These are phyloP conservation scores for Idaea aversata DNA, from an alignment of 2,888 invertebrate genomes.

Conservation along the genomic window DNA sequence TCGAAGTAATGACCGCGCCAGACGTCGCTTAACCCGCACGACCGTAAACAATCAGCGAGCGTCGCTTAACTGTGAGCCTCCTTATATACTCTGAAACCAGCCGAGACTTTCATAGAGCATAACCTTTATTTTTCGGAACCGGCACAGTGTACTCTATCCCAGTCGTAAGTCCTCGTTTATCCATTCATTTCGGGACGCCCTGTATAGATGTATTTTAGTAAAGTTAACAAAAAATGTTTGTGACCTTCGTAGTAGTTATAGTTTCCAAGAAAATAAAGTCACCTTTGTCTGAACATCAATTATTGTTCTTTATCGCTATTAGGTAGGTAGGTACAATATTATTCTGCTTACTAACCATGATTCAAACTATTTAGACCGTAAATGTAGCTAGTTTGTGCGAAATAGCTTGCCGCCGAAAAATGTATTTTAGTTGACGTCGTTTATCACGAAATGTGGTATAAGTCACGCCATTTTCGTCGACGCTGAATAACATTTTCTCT, in stretches of 20 bases:
- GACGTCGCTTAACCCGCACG: too few species aligned
- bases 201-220: too few species aligned
- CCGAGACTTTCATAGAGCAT: too few species aligned
- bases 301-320: background rate
- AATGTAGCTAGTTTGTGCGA: conserved; percentile 17
- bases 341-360: background rate
- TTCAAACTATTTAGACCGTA: conserved; percentile 8
- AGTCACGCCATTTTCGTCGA: conserved; percentile 37
- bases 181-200: too few species aligned
- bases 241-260: background rate
- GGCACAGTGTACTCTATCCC: too few species aligned
- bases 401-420: conserved; percentile 17
- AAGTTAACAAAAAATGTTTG: background rate
- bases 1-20: too few species aligned
- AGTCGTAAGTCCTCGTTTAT: too few species aligned
- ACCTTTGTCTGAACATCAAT: background rate
- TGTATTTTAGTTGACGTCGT: conserved; percentile 18
- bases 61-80: too few species aligned
- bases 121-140: too few species aligned
- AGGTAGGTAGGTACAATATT: background rate
- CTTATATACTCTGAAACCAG: too few species aligned
- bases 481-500: conserved; percentile 8
- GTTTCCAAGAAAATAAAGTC: background rate
- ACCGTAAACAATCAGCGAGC: too few species aligned
- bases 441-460: conserved; percentile 28